These are phyloP conservation scores for Ailurus styani DNA, from an alignment of 2,113 vertebrate genomes.

Conservation along the genomic window DNA sequence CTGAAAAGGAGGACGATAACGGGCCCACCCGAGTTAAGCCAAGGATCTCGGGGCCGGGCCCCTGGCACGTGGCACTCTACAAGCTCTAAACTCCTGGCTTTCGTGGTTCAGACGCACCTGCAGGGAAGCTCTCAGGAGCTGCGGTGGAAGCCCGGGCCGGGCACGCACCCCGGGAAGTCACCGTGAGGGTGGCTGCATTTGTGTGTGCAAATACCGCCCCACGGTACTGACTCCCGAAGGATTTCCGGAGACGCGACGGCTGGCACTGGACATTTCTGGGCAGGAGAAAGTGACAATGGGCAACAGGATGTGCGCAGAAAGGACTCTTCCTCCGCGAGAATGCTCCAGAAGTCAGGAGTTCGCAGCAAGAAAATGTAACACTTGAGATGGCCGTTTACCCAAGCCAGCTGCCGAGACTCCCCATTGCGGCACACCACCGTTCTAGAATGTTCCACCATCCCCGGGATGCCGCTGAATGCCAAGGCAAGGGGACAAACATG, in stretches of 20 bases:
- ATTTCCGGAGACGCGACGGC: not conserved
- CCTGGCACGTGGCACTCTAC: not conserved
- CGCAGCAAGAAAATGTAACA: rapidly evolving
- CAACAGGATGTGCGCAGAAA: not conserved
- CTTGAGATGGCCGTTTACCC: not conserved
- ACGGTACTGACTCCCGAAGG: rapidly evolving
- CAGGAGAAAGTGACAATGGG: not conserved
- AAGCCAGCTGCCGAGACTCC: not conserved
- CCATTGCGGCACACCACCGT: rapidly evolving
- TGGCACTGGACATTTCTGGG: not conserved
- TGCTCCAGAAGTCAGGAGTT: not conserved
- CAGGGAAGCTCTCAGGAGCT: not conserved
- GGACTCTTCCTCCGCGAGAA: not conserved
- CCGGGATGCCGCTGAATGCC: not conserved
- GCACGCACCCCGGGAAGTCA: not conserved
- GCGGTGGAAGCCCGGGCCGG: rapidly evolving
- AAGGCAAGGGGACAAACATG: too few relatives aligned
- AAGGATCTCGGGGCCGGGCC: rapidly evolving
- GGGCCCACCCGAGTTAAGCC: rapidly evolving
- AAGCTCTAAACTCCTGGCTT: not conserved
- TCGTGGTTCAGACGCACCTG: not conserved
- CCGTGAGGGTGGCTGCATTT: not conserved
- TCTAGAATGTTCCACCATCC: not conserved
- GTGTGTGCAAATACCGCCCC: not conserved
- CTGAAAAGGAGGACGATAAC: rapidly evolving